Conservation (phyloP, 2,113 vertebrate species). For the Heterochromis multidens region DNA sequence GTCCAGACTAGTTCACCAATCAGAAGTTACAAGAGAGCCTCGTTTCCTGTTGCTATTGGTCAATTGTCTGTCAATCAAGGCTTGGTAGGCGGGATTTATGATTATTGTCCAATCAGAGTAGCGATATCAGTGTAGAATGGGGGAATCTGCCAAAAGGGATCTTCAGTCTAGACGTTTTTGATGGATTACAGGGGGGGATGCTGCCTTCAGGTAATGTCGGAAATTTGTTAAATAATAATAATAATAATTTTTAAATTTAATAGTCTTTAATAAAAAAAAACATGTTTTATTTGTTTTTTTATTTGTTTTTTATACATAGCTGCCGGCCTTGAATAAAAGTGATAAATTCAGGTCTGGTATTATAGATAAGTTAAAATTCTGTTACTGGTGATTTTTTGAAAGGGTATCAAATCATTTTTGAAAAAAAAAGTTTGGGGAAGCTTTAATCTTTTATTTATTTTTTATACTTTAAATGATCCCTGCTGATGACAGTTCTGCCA, state of each 20-base stretch:
- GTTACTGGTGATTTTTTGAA: background rate
- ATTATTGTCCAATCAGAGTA: constrained; percentile 34
- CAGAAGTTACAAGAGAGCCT: background rate
- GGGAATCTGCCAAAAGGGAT: background rate
- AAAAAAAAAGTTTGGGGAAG: background rate
- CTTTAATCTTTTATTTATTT: background rate
- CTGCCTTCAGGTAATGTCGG: background rate
- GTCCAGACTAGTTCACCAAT: constrained; percentile 33
- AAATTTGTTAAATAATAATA: background rate
- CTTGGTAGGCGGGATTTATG: accelerated
- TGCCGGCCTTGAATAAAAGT: background rate
- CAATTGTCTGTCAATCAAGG: background rate
- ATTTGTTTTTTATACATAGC: background rate
- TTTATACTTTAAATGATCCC: background rate
- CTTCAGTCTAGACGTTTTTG: constrained; percentile 3
- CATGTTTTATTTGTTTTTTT: too few species aligned
- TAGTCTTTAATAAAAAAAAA: too few species aligned
- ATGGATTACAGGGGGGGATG: constrained; percentile 4
- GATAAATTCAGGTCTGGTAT: background rate
- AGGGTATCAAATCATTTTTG: background rate
- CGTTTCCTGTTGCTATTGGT: background rate
- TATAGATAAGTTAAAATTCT: background rate
- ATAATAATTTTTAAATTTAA: too few species aligned
- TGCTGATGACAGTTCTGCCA: background rate
- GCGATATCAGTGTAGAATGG: background rate